These are phyloP conservation scores for Vanessa cardui DNA, from an alignment of 2,888 invertebrate genomes.

Conservation along the genomic window DNA sequence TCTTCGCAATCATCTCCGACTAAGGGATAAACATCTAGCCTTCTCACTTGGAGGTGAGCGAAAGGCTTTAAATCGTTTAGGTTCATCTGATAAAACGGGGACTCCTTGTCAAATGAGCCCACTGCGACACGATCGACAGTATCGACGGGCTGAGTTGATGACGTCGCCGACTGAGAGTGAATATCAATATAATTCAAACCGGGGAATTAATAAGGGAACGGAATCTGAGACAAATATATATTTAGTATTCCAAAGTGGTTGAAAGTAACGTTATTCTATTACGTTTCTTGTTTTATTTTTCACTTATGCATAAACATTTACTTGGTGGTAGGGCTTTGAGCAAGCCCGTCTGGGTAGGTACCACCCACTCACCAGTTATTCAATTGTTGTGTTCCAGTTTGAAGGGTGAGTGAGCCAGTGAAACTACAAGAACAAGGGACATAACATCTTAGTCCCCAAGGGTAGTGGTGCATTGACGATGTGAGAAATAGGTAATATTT, in stretches of 20 bases:
- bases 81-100: constrained; percentile 75
- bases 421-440: too few species aligned
- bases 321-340: too few species aligned
- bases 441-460: too few species aligned
- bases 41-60: constrained; percentile 59
- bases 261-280: too few species aligned
- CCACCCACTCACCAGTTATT: too few species aligned
- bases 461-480: too few species aligned
- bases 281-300: too few species aligned
- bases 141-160: constrained; percentile 58
- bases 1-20: constrained; percentile 52
- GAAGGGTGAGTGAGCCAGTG: too few species aligned
- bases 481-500: too few species aligned
- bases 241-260: neutral
- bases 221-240: neutral
- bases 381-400: too few species aligned
- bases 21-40: constrained; percentile 65
- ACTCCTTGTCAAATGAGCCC: constrained; percentile 67
- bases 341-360: too few species aligned
- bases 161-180: constrained; percentile 55
- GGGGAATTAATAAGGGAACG: neutral
- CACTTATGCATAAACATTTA: too few species aligned
- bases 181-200: constrained; percentile 27
- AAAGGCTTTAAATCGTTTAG: constrained; percentile 69
- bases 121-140: constrained; percentile 68